A percentile compares a stretch with the other conserved stretches of the same genome.
These are phyloP conservation scores for Alethe diademata DNA, from an alignment of 2,113 vertebrate species.

Conservation along the genomic window DNA sequence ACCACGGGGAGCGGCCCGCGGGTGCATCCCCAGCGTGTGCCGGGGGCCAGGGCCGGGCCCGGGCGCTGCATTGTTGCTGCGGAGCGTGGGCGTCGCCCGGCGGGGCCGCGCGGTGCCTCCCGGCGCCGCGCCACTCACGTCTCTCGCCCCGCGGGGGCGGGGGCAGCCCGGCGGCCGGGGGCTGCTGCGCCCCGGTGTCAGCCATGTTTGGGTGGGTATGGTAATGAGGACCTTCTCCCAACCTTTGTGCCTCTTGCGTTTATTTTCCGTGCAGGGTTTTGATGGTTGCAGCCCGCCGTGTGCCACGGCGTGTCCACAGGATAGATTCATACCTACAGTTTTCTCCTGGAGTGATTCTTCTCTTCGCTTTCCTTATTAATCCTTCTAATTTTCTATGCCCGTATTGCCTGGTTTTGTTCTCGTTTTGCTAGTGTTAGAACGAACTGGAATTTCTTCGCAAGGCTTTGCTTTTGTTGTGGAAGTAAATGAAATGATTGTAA, in stretches of 20 bases:
- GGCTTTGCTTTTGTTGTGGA: background rate
- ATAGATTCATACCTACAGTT: background rate
- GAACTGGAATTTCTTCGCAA: background rate
- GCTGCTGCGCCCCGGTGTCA: slow-evolving; percentile 16
- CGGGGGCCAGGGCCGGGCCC: background rate
- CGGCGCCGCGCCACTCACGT: background rate
- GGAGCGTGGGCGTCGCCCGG: slow-evolving; percentile 1
- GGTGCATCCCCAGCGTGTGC: background rate
- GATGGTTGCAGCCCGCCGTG: background rate
- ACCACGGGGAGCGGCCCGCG: background rate
- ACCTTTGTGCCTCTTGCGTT: background rate
- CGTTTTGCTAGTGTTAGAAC: background rate
- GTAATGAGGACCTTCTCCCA: background rate
- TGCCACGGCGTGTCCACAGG: background rate
- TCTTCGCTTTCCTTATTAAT: background rate
- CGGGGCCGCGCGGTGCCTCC: background rate
- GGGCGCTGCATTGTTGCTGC: background rate
- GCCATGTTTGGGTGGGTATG: slow-evolving; percentile 68
- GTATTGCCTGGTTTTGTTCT: background rate
- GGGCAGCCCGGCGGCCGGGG: background rate
- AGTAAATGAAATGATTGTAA: background rate
- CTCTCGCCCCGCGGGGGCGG: background rate
- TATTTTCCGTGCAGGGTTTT: background rate
- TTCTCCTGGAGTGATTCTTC: background rate
- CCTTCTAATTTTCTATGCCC: background rate